phyloP scores from a whole-genome alignment of 2,797 vertebrate genomes.

The Hippocampus kuda region DNA sequence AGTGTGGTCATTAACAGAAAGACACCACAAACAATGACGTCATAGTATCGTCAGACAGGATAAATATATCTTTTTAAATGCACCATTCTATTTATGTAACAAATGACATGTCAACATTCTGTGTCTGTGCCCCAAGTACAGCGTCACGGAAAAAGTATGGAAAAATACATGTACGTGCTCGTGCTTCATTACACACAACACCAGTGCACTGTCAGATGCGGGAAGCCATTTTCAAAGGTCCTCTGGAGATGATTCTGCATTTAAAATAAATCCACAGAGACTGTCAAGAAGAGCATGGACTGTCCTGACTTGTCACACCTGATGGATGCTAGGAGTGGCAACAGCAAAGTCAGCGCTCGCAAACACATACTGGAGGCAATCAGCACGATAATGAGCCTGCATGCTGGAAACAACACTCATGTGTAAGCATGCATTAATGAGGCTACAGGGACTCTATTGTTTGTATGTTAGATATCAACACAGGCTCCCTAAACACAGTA shows the following conservation, averaged over 20 bases:
- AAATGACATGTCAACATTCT: too few species aligned
- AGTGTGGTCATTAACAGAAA: background rate
- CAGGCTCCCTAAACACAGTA: conserved; percentile 6
- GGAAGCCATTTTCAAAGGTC: background rate
- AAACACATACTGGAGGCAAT: conserved; percentile 15
- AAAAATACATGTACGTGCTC: too few species aligned
- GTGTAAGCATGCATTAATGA: conserved; percentile 29
- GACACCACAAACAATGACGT: background rate
- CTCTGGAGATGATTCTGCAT: background rate
- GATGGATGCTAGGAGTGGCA: background rate
- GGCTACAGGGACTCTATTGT: conserved; percentile 40
- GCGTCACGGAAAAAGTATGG: too few species aligned
- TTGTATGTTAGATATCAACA: background rate
- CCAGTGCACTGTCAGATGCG: background rate
- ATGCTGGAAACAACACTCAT: conserved; percentile 31
- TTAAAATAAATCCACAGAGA: background rate
- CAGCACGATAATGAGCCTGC: conserved; percentile 28
- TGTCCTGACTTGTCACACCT: background rate
- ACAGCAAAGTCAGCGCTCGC: background rate
- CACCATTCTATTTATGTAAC: too few species aligned
- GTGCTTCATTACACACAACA: background rate
- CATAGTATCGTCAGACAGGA: background rate
- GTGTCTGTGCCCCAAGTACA: too few species aligned
- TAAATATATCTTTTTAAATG: too few species aligned
- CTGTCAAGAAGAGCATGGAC: background rate